These are phyloP conservation scores for Tubulanus polymorphus DNA, from an alignment of 2,888 invertebrate genomes.

Conservation along the genomic window DNA sequence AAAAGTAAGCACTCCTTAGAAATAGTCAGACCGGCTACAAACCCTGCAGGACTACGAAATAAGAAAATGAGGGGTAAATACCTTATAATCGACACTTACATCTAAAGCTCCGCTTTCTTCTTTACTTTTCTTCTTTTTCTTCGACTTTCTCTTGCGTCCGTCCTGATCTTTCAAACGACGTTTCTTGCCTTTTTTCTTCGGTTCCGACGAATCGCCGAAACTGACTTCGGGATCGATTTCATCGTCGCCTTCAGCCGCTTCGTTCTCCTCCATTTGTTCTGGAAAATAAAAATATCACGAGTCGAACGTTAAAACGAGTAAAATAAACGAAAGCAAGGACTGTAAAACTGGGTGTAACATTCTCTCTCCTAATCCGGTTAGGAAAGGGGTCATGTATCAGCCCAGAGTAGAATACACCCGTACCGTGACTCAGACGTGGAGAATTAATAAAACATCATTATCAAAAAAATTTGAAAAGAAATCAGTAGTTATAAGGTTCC, in stretches of 20 bases:
- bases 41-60: neutral
- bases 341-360: no score
- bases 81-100: slow-evolving; percentile 18
- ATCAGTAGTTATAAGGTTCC: no score
- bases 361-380: neutral
- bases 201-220: no score
- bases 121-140: slow-evolving; percentile 35
- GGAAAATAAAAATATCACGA: neutral
- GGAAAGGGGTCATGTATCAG: no score
- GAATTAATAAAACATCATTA: no score
- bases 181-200: slow-evolving; percentile 85
- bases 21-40: no score
- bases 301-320: no score
- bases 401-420: no score
- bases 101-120: slow-evolving; percentile 13
- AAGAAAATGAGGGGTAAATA: neutral
- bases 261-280: neutral
- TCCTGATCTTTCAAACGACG: slow-evolving; percentile 81
- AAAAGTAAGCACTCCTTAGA: neutral
- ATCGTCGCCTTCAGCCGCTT: neutral
- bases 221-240: slow-evolving; percentile 15
- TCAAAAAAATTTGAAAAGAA: no score
- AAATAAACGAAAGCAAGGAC: no score
- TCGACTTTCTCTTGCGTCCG: slow-evolving; percentile 82
- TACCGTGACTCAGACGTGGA: no score